Percentiles rank a stretch among this genome's conserved stretches.
Conservation (phyloP, 2,888 invertebrate genomes). For the Xylota segnis region DNA sequence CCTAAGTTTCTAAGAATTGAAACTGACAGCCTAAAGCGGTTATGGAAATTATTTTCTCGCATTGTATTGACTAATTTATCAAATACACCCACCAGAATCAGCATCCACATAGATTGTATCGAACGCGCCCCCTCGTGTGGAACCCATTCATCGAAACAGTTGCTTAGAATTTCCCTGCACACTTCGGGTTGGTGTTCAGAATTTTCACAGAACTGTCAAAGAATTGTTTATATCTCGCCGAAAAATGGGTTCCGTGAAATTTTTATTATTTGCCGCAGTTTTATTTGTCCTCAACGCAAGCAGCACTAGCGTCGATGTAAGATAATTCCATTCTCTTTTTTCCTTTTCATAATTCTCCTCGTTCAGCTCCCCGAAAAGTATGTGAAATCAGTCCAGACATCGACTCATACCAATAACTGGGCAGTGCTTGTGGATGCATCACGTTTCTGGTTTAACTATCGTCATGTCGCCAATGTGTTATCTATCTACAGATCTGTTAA, state of each 20-base stretch:
- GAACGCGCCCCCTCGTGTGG: neutral
- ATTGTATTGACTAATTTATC: no score
- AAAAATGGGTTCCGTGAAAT: slow-evolving; percentile 1
- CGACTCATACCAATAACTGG: slow-evolving; percentile 98
- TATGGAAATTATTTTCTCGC: no score
- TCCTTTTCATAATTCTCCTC: neutral
- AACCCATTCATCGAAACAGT: neutral
- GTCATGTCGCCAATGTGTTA: slow-evolving; percentile 99
- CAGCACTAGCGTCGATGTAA: slow-evolving; percentile 16
- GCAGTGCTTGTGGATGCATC: slow-evolving; percentile 99
- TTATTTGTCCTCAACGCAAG: neutral
- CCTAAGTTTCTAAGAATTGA: no score
- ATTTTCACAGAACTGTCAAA: slow-evolving; percentile 13
- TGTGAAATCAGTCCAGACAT: slow-evolving; percentile 81
- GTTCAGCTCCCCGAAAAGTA: slow-evolving; percentile 81
- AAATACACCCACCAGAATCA: no score
- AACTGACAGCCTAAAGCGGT: no score
- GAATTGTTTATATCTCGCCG: slow-evolving; percentile 17
- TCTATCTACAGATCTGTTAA: slow-evolving; percentile 99
- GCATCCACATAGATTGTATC: neutral
- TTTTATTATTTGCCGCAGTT: slow-evolving; percentile 2
- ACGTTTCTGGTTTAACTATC: slow-evolving; percentile 99
- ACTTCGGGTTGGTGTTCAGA: neutral
- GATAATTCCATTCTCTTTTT: neutral
- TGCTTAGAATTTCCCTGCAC: neutral